Evolutionary conservation across 1,140 invertebrate species (phyloP).

Genomic region (Whitmania pigra): DNA sequence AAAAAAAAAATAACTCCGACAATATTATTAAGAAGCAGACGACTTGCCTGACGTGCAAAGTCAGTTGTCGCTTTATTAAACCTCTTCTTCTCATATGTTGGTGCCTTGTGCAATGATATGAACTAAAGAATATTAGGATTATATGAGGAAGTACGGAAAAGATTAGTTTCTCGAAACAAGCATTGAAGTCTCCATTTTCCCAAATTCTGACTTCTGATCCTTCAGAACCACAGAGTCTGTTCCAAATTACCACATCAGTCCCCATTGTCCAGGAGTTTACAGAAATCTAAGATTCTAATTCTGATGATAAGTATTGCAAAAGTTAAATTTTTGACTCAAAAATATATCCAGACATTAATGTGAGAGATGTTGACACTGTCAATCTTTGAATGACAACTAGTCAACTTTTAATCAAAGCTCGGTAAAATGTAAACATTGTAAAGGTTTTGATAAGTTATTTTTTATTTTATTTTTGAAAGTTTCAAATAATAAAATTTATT

Average conservation of each 20-base stretch:
- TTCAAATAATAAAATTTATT: no score
- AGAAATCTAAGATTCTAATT: no score
- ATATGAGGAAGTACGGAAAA: conserved; percentile 49
- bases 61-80: conserved; percentile 48
- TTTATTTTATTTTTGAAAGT: neutral
- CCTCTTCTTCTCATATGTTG: conserved; percentile 48
- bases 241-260: conserved; percentile 28
- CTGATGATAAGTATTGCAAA: no score
- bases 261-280: no score
- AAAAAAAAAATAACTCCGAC: conserved; percentile 51
- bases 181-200: conserved; percentile 51
- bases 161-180: conserved; percentile 66
- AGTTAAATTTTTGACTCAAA: no score
- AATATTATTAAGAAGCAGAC: conserved; percentile 51
- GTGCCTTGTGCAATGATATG: conserved; percentile 58
- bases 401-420: conserved; percentile 2
- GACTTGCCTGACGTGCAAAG: conserved; percentile 52
- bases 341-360: no score
- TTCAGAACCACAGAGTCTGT: conserved; percentile 33
- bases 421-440: neutral
- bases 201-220: conserved; percentile 33
- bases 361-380: no score
- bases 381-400: no score
- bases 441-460: neutral
- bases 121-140: conserved; percentile 57